phyloP scores from a whole-genome alignment of 2,888 invertebrate species.

The Polydesmus complanatus region DNA sequence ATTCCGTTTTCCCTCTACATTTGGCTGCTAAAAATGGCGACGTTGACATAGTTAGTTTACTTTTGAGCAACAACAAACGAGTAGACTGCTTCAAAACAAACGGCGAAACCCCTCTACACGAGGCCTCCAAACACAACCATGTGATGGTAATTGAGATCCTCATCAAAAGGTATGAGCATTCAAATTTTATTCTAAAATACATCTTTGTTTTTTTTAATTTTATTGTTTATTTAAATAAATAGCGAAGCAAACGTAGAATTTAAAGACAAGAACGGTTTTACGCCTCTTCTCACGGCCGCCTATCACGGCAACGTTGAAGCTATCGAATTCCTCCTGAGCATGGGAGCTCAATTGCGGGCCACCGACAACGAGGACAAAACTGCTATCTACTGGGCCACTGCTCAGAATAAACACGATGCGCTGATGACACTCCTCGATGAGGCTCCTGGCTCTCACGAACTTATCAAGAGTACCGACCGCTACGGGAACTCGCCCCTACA shows the following conservation, averaged over 20 bases:
- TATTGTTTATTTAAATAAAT: slow-evolving; percentile 13
- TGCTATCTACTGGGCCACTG: slow-evolving; percentile 33
- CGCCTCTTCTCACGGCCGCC: slow-evolving; percentile 34
- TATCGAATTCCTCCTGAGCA: slow-evolving; percentile 29
- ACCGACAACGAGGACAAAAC: slow-evolving; percentile 35
- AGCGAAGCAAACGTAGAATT: slow-evolving; percentile 32
- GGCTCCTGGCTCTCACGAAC: slow-evolving; percentile 22
- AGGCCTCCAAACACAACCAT: slow-evolving; percentile 32
- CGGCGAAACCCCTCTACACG: slow-evolving; percentile 35
- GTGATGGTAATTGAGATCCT: slow-evolving; percentile 30
- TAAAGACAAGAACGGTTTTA: slow-evolving; percentile 33
- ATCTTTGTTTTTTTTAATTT: neutral
- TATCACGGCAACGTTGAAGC: slow-evolving; percentile 31
- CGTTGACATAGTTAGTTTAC: slow-evolving; percentile 22
- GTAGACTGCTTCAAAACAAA: slow-evolving; percentile 33
- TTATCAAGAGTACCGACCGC: slow-evolving; percentile 34
- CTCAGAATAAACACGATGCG: slow-evolving; percentile 32
- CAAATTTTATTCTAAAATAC: slow-evolving; percentile 9
- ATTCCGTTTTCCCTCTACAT: slow-evolving; percentile 28
- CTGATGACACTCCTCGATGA: slow-evolving; percentile 23
- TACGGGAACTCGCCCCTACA: slow-evolving; percentile 37
- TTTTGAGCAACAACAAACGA: slow-evolving; percentile 29
- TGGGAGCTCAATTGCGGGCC: slow-evolving; percentile 30
- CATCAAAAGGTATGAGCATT: slow-evolving; percentile 25
- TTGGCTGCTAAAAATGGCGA: slow-evolving; percentile 29